Percentiles rank a stretch among this genome's conserved stretches.
These are phyloP conservation scores for Diaphora mendica DNA, from an alignment of 2,888 invertebrate genomes.

Conservation along the genomic window DNA sequence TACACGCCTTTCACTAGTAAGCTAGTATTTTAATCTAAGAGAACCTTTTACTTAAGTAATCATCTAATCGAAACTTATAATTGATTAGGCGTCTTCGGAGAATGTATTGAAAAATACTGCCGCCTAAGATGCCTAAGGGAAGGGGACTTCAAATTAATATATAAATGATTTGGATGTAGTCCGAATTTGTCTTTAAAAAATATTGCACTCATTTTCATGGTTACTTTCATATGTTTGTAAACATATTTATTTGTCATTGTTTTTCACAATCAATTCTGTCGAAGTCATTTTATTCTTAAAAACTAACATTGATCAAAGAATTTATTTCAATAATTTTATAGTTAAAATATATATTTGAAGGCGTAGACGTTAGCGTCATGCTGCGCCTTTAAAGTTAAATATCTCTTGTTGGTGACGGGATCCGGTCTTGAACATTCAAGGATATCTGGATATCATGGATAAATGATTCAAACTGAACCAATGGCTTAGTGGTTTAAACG, in stretches of 20 bases:
- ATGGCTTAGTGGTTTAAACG: too few species aligned
- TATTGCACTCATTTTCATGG: too few species aligned
- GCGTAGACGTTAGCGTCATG: not conserved
- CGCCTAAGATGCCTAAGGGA: too few species aligned
- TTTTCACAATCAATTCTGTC: not conserved
- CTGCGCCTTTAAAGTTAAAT: not conserved
- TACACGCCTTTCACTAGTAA: not conserved
- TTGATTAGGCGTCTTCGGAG: not conserved
- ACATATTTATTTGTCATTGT: not conserved
- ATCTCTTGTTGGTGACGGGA: not conserved
- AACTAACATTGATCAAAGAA: not conserved
- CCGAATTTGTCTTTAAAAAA: too few species aligned
- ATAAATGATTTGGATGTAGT: too few species aligned
- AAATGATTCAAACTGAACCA: not conserved
- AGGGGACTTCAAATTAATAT: too few species aligned
- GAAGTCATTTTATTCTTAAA: not conserved
- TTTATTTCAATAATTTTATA: too few species aligned
- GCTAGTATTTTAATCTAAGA: not conserved
- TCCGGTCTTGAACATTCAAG: not conserved
- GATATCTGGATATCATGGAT: not conserved
- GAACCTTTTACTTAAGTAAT: not conserved
- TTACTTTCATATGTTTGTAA: not conserved
- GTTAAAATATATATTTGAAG: too few species aligned
- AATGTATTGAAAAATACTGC: not conserved
- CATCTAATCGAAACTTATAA: not conserved